Conservation (phyloP, 2,888 invertebrate genomes). For the Linyphia triangularis region DNA sequence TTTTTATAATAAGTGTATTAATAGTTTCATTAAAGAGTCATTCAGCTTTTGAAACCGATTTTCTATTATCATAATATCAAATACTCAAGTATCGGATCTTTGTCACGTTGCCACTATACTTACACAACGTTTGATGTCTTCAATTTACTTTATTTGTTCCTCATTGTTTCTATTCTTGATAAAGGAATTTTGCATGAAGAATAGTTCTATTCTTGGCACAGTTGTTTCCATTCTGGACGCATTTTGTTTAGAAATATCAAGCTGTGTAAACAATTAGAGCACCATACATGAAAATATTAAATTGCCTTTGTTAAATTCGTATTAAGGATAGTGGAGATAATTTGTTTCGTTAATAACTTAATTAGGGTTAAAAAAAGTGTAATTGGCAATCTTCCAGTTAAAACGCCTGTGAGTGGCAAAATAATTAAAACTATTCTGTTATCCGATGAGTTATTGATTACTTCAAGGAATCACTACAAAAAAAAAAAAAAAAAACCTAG, state of each 20-base stretch:
- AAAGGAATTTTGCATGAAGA: background rate
- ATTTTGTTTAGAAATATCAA: background rate
- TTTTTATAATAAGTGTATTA: no score
- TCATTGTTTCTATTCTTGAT: background rate
- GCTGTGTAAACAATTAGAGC: background rate
- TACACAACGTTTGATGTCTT: no score
- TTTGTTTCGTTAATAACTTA: slow-evolving; percentile 3
- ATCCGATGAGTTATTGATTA: background rate
- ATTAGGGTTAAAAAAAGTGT: background rate
- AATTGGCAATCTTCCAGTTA: slow-evolving; percentile 3
- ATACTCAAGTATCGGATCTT: no score
- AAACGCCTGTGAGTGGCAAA: background rate
- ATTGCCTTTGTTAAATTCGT: background rate
- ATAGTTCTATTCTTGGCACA: background rate
- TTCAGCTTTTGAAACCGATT: no score
- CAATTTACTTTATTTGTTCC: no score
- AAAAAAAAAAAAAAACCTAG: no score
- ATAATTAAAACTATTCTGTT: background rate
- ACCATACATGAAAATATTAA: background rate
- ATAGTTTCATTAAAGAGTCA: no score
- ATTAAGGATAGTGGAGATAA: background rate
- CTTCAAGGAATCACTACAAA: background rate
- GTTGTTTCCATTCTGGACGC: background rate
- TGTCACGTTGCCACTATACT: no score
- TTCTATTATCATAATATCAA: no score